These are phyloP conservation scores for Allolobophora icterica DNA, from an alignment of 2,888 invertebrate species.

Conservation along the genomic window DNA sequence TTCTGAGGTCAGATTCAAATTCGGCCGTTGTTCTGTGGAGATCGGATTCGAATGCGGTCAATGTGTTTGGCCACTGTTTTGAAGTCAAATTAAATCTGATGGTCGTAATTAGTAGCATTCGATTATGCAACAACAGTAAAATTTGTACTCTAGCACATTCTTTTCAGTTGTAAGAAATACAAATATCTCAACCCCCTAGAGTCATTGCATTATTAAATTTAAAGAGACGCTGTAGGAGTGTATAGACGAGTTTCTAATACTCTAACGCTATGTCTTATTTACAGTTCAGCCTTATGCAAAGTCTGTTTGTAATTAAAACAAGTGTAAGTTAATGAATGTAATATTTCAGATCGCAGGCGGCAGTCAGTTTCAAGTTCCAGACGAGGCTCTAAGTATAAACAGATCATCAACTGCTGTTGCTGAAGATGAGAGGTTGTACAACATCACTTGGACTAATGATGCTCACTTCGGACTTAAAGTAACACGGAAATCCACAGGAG, in stretches of 20 bases:
- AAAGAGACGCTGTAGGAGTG: background rate
- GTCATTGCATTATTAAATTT: background rate
- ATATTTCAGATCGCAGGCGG: background rate
- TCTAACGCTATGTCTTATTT: background rate
- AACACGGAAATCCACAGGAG: slow-evolving; percentile 51
- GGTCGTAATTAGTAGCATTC: too few species aligned
- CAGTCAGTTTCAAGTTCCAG: background rate
- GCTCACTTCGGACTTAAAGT: slow-evolving; percentile 50
- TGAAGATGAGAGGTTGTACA: background rate
- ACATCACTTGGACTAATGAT: slow-evolving; percentile 17
- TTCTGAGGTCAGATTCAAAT: too few species aligned
- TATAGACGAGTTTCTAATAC: background rate
- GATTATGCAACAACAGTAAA: too few species aligned
- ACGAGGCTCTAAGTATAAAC: slow-evolving; percentile 6
- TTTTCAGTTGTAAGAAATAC: background rate
- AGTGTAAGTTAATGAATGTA: background rate
- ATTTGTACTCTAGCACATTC: background rate
- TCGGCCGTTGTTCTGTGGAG: too few species aligned
- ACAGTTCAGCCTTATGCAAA: background rate
- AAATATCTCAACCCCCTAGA: background rate
- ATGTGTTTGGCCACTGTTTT: too few species aligned
- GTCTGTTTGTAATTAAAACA: background rate
- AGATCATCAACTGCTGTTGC: background rate
- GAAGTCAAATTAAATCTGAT: too few species aligned
- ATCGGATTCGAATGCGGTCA: too few species aligned